phyloP scores from a whole-genome alignment of 2,797 vertebrate genomes.

The Malurus leucopterus region DNA sequence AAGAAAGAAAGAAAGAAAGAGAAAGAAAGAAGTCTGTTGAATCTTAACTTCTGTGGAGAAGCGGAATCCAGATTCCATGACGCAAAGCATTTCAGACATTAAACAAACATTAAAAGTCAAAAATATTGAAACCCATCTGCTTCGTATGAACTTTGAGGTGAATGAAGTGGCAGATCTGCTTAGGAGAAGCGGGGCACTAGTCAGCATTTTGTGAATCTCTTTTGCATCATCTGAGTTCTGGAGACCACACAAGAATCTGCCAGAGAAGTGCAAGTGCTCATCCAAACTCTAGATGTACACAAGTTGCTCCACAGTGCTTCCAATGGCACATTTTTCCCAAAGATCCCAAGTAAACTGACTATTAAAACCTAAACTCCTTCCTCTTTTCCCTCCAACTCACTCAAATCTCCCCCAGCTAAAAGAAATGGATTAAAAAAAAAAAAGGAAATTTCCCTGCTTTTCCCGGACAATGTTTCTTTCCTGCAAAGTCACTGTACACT shows the following conservation, averaged over 20 bases:
- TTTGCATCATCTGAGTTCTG: neutral
- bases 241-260: neutral
- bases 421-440: neutral
- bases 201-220: neutral
- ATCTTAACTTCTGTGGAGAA: neutral
- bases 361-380: neutral
- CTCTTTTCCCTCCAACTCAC: neutral
- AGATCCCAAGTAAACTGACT: neutral
- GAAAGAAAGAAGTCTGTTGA: neutral
- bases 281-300: neutral
- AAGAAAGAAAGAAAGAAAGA: no score
- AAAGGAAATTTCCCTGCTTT: neutral
- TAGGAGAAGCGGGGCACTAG: neutral
- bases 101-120: neutral
- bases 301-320: neutral
- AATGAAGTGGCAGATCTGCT: neutral
- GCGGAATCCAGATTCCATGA: neutral
- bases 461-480: neutral
- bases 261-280: neutral
- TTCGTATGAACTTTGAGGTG: neutral
- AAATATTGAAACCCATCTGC: neutral
- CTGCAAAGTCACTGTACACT: neutral
- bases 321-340: neutral
- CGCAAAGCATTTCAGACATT: neutral
- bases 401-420: neutral